Base-by-base conservation (phyloP, 2,888 invertebrate species). In the Drosophila birchii region DNA sequence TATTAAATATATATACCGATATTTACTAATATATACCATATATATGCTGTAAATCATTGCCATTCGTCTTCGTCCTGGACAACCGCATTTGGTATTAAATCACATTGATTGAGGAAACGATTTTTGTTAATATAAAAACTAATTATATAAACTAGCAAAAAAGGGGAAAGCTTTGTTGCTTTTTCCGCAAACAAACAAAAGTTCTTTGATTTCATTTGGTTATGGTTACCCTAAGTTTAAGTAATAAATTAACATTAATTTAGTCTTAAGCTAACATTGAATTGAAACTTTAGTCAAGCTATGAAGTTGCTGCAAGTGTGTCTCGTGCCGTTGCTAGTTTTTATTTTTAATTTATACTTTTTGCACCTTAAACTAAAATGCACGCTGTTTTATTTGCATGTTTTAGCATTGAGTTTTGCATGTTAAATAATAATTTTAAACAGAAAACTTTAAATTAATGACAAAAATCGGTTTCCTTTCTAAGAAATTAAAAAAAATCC, bases 301-400 rank as follows among this genome's bases (percentile, higher is more conserved):
- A 92, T 92, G 92, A 92, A 91, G 92, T 92, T 92, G 92, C 92
- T 92, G 91, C 92, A 91, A 92, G 89, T 88, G 85, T 89, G 66
- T 73, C 60, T 73, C 80, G 80, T 73, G 62, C 11, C 41, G 41
- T 41, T 18, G 41, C 11, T 41, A 41, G 41, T 44, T 32, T 38
- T 4, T 20, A n/a, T 29, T 20, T 58, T 2, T 29, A 44, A 6
- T 14, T 26, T 34, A 29, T 64, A 54, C 36, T 39, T 63, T 63
- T 45, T 74, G 57, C 29, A 75, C 58, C 47, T 64, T 81, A 14
- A 63, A 51, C 14, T 54, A 59, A 53, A 34, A 58, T 44, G 56
- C 71, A 56, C 60, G 74, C 59, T n/a, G 34, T 43, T 58, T 70
- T 57, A 49, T 26, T 67, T 56, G 71, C 57, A 59, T 45, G 54